Conservation (phyloP, 2,888 invertebrate genomes). For the Harpalus rubripes region DNA sequence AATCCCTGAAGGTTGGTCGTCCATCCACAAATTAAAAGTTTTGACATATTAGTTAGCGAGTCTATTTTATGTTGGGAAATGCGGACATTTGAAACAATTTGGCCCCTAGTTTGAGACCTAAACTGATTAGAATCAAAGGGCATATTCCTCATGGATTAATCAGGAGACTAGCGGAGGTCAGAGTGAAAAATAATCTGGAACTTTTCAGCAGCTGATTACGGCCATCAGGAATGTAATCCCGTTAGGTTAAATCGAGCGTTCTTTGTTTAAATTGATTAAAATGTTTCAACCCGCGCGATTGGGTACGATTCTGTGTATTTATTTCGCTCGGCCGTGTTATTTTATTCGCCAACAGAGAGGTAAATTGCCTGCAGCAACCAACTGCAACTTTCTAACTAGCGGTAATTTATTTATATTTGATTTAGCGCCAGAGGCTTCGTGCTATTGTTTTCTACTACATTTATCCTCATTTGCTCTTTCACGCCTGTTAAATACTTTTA, state of each 20-base stretch:
- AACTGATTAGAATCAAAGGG: neutral
- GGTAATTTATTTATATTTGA: constrained; percentile 50
- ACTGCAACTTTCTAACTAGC: constrained; percentile 41
- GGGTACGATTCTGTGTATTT: constrained; percentile 61
- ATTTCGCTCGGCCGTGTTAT: constrained; percentile 56
- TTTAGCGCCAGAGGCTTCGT: constrained; percentile 6
- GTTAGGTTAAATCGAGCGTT: constrained; percentile 63
- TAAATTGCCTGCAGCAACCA: constrained; percentile 50
- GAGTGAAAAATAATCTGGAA: constrained; percentile 36
- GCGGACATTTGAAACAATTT: neutral
- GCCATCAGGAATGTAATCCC: constrained; percentile 62
- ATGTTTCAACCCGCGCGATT: constrained; percentile 64
- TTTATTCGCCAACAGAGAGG: constrained; percentile 49
- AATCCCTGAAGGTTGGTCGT: neutral
- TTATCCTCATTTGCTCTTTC: constrained; percentile 15
- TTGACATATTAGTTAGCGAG: neutral
- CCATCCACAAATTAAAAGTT: neutral
- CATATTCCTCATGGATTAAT: constrained; percentile 13
- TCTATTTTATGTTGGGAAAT: too few relatives aligned
- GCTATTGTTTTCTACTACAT: constrained; percentile 17
- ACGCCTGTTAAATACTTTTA: neutral
- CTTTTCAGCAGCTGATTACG: constrained; percentile 61
- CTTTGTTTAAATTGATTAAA: constrained; percentile 67
- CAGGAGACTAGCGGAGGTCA: neutral
- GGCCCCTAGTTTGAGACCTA: neutral